Conservation (phyloP, 2,888 invertebrate species). For the Athalia circularis region DNA sequence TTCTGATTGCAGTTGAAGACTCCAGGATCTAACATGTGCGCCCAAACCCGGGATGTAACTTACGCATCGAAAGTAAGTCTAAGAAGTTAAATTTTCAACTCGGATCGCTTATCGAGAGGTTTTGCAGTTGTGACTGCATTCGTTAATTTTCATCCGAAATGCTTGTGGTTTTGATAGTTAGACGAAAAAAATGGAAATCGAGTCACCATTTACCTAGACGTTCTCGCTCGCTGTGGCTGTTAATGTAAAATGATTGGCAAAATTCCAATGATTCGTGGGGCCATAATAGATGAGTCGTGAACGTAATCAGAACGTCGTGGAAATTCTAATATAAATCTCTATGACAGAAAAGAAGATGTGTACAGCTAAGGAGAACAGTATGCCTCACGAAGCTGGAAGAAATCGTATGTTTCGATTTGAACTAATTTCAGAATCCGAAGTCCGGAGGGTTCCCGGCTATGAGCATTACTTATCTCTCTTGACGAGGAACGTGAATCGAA, state of each 20-base stretch:
- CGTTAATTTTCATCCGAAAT: neutral
- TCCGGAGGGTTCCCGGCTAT: too few relatives aligned
- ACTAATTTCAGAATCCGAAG: too few relatives aligned
- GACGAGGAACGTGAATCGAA: too few relatives aligned
- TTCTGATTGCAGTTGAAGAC: conserved; percentile 49
- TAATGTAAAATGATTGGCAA: neutral
- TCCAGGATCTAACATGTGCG: conserved; percentile 41
- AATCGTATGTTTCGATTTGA: too few relatives aligned
- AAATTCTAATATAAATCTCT: too few relatives aligned
- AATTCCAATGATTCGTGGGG: neutral
- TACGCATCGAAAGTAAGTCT: conserved; percentile 50
- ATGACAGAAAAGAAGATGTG: too few relatives aligned
- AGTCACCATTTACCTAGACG: conserved; percentile 22
- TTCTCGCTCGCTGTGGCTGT: conserved; percentile 41
- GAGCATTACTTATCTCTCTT: too few relatives aligned
- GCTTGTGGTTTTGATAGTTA: too few relatives aligned
- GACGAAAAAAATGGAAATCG: too few relatives aligned
- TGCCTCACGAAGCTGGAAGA: too few relatives aligned
- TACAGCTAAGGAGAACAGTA: too few relatives aligned
- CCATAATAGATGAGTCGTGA: neutral
- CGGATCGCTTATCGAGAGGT: conserved; percentile 3
- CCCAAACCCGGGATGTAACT: conserved; percentile 33
- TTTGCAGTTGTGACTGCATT: neutral
- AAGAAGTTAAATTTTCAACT: conserved; percentile 20
- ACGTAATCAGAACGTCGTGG: too few relatives aligned